A percentile compares a stretch with the other conserved stretches of the same genome.
Evolutionary conservation across 1,140 invertebrate genomes (phyloP).

Genomic region (Episyrphus balteatus): DNA sequence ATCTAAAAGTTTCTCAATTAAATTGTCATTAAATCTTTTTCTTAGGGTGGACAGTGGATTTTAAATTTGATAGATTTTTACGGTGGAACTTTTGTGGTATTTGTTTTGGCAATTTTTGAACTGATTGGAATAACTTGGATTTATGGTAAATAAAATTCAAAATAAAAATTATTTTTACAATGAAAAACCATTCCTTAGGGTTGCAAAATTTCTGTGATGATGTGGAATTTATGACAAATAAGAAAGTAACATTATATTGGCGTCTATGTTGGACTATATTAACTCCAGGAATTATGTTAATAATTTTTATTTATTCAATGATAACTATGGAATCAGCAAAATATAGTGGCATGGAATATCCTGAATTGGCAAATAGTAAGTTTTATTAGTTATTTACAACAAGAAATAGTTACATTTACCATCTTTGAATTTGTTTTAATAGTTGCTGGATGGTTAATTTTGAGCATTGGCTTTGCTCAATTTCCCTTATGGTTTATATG

Average conservation of each 20-base stretch:
- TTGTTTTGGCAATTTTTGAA: constrained; percentile 62
- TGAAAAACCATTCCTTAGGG: constrained; percentile 30
- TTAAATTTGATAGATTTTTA: constrained; percentile 76
- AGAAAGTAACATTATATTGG: constrained; percentile 63
- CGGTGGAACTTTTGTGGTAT: constrained; percentile 67
- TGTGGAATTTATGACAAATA: constrained; percentile 66
- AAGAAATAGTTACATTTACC: neutral
- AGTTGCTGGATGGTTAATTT: constrained; percentile 41
- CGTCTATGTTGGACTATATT: constrained; percentile 67
- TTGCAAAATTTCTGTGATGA: constrained; percentile 61
- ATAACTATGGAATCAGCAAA: constrained; percentile 39
- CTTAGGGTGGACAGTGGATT: constrained; percentile 77
- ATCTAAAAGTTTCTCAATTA: neutral
- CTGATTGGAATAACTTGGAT: constrained; percentile 60
- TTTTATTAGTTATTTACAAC: neutral
- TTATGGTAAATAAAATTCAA: constrained; percentile 50
- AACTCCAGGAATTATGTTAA: constrained; percentile 57
- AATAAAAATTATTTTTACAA: neutral
- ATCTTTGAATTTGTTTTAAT: neutral
- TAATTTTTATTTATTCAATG: constrained; percentile 56
- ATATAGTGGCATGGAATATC: constrained; percentile 40
- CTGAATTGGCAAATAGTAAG: constrained; percentile 34
- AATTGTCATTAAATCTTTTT: constrained; percentile 7
- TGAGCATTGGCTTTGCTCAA: constrained; percentile 38
- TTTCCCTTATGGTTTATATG: constrained; percentile 40